phyloP scores from a whole-genome alignment of 2,113 vertebrate genomes.

The Coracopsis vasa region DNA sequence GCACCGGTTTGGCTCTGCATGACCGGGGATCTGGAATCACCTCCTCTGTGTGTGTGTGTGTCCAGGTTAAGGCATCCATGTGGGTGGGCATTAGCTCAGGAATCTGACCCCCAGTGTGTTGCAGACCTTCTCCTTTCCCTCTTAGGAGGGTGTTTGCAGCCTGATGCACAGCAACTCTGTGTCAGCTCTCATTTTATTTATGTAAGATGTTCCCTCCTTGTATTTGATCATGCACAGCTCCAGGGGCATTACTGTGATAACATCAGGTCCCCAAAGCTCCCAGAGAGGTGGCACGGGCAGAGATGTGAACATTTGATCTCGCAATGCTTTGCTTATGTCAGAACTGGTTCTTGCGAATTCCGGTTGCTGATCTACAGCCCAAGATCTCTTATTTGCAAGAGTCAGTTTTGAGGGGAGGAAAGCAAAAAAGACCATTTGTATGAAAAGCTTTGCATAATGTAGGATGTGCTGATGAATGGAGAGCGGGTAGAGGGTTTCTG shows the following conservation, averaged over 20 bases:
- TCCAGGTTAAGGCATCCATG: neutral
- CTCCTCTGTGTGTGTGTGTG: neutral
- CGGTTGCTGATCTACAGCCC: neutral
- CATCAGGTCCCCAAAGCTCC: too few relatives aligned
- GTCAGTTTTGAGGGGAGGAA: accelerated
- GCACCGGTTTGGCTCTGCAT: neutral
- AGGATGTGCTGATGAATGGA: neutral
- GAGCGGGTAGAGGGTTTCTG: neutral
- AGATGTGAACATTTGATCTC: neutral
- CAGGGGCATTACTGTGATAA: neutral
- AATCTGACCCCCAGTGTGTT: neutral
- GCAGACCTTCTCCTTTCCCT: neutral
- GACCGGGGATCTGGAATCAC: neutral
- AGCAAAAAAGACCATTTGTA: neutral
- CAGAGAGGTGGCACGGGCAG: neutral
- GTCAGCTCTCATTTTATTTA: neutral
- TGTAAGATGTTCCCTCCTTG: neutral
- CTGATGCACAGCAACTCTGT: neutral
- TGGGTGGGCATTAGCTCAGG: neutral
- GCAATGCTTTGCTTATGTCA: neutral
- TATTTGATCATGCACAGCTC: neutral
- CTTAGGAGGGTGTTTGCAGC: neutral
- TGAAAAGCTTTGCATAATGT: neutral
- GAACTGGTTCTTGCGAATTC: neutral
- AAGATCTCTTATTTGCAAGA: too few relatives aligned